Base-by-base conservation (phyloP, 2,888 invertebrate genomes). In the Tachina fera region DNA sequence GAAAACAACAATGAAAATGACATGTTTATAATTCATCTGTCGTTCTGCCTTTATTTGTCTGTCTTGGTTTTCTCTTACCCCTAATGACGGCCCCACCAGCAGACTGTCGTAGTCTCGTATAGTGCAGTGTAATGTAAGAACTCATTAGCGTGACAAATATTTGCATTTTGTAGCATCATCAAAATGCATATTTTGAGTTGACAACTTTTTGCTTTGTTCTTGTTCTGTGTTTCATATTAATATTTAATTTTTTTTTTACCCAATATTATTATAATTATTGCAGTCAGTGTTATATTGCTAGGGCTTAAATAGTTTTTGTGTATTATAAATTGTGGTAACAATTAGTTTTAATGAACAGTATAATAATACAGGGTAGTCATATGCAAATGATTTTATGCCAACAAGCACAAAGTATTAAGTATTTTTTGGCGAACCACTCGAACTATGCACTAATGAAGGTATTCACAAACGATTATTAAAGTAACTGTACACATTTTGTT, bases 61-160 rank as follows among this genome's bases (percentile, higher is more conserved):
- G 61, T 47, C 10, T 61, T 56, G 39, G 19, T 61, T 45, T 82
- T 58, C 49, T 74, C 60, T 39, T 61, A 11, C 45, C 31, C 60
- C 41, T 31, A 47, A 63, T 47, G 39, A 71, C 51, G 63, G 63
- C 10, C 70, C 70, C 19, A 9, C 49, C 70, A 71, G 9, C 41
- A 51, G 49, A 9, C 19, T 79, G 43, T 11, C 58, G 39, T 41
- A 45, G 49, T 39, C 53, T 65, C 11, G 53, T 60, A n/a, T n/a
- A 68, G 47, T 67, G 41, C 56, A 41, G 56, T 74, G 43, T 56
- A 70, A 68, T 78, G 72, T 70, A 74, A 82, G 74, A 70, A 74
- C 78, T 85, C 85, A 85, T 85, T 85, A 85, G 82, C 67, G 82
- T 82, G 85, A 81, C 81, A 82, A 81, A 85, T 85, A 85, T 85